Evolutionary conservation across 2,113 vertebrate species (phyloP).

Genomic region (Aleadryas rufinucha): DNA sequence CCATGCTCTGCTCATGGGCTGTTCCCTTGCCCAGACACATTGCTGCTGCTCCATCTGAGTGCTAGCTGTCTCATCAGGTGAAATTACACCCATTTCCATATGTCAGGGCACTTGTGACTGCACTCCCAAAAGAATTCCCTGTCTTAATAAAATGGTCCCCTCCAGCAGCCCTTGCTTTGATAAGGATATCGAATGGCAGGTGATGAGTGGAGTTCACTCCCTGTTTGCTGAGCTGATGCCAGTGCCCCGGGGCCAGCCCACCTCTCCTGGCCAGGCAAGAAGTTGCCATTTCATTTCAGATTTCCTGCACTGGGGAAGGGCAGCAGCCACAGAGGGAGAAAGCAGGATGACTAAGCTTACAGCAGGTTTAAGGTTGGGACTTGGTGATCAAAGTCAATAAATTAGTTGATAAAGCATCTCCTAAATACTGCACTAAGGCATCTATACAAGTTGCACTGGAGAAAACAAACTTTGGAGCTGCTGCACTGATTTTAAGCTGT

Average conservation of each 20-base stretch:
- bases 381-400: not conserved
- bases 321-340: not conserved
- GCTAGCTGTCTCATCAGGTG: conserved; percentile 46
- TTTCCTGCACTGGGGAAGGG: not conserved
- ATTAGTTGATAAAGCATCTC: not conserved
- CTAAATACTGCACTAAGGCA: not conserved
- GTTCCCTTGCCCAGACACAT: not conserved
- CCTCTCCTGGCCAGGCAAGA: not conserved
- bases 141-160: conserved; percentile 22
- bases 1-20: not conserved
- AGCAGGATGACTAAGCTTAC: not conserved
- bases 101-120: conserved; percentile 41
- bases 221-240: conserved; percentile 46
- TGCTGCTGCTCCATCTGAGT: conserved; percentile 24
- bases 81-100: conserved; percentile 44
- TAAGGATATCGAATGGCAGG: conserved; percentile 43
- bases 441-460: not conserved
- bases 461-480: not conserved
- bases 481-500: not conserved
- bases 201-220: conserved; percentile 45
- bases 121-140: conserved; percentile 24
- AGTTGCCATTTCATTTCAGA: not conserved
- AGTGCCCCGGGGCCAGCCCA: not conserved
- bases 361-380: not conserved
- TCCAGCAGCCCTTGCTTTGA: conserved; percentile 23